Base-by-base conservation (phyloP, 2,113 vertebrate species). In the Nibea albiflora region DNA sequence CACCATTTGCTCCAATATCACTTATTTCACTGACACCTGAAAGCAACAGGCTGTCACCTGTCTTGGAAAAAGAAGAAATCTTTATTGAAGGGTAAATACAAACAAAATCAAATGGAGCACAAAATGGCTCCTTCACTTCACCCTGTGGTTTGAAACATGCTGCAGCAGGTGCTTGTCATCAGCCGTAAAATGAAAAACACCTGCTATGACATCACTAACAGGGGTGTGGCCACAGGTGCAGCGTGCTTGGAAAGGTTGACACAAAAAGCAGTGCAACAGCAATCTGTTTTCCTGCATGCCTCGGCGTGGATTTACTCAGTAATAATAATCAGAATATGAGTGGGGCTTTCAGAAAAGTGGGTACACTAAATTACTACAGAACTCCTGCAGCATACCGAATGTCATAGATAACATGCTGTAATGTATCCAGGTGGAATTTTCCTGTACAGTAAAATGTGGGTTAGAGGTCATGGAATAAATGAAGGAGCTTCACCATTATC, bases 401-500 rank as follows among this genome's bases (percentile, higher is more conserved):
- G 15, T 63, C 26, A 57, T n/a, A 72, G 42, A 76, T 73, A 42
- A 57, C 57, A 64, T 71, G 9, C 14, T 3, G 42, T 2, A 53
- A 76, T 56, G 42, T 17, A 9, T 67, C 11, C 7, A 46, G 9
- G 3, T 49, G 5, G 11, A 50, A 35, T 72, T 61, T 56, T 42
- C 15, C 17, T 73, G 1, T 42, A 46, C 19, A 24, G 31, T 71
- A 4, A 73, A 19, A 72, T 80, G 22, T 20, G 22, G 77, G 54
- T 65, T 46, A 71, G 62, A 72, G 65, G 76, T 72, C 68, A 62
- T 3, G 8, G 42, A 78, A 70, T 80, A 84, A 84, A 84, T 79
- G 4, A 74, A 67, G 65, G 31, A 46, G 60, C 35, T 52, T 54
- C 28, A 28, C n/a, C 3, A 3, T 28, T 24, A 67, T 90, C 76